A percentile compares a stretch with the other conserved stretches of the same genome.
phyloP scores from a whole-genome alignment of 2,113 vertebrate genomes.

The Pluvianellus socialis region DNA sequence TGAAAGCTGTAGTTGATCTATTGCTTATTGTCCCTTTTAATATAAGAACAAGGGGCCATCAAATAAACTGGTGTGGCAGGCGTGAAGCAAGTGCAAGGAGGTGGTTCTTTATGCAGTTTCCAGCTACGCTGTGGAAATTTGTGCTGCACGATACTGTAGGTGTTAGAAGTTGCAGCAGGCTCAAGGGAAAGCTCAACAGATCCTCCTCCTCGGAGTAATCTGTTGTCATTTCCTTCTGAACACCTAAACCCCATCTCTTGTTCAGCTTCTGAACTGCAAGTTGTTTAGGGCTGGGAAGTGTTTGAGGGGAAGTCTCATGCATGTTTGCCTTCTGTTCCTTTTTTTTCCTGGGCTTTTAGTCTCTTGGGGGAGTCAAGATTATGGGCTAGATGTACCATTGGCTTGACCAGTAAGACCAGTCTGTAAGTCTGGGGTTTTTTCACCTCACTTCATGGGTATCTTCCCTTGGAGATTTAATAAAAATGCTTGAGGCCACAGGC shows the following conservation, averaged over 20 bases:
- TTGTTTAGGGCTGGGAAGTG: background rate
- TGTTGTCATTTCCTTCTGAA: background rate
- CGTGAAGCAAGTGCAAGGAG: background rate
- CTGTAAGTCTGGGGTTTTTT: background rate
- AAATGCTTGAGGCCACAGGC: background rate
- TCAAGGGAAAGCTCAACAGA: too few relatives aligned
- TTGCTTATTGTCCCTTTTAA: background rate
- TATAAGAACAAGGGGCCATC: background rate
- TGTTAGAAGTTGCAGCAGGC: background rate
- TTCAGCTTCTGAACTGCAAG: background rate
- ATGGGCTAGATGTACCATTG: background rate
- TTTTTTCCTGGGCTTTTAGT: background rate
- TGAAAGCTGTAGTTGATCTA: background rate
- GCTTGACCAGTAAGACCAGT: background rate
- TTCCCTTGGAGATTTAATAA: background rate
- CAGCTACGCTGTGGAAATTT: background rate
- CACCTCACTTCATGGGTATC: background rate
- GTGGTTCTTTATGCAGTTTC: background rate
- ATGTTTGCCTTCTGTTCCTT: background rate
- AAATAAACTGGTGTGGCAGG: background rate
- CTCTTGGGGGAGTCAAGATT: background rate
- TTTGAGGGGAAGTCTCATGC: background rate
- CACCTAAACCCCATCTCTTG: background rate
- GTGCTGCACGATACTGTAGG: background rate
- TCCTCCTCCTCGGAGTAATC: background rate